phyloP scores from a whole-genome alignment of 37 sponge, comb jelly and placozoan genomes.

The Cladorhizidae sp. region DNA sequence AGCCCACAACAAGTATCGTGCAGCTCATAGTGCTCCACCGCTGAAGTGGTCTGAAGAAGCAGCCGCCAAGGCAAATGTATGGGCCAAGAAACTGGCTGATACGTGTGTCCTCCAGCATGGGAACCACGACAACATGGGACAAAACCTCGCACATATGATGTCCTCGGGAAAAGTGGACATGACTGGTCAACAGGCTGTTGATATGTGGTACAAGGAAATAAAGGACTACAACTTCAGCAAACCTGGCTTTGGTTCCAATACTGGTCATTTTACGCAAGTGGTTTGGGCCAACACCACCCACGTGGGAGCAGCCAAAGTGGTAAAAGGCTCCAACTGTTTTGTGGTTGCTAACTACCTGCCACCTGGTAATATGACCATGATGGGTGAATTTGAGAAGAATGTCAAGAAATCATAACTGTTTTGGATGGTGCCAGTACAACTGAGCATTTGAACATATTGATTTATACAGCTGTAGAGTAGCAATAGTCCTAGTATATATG shows the following conservation, averaged over 20 bases:
- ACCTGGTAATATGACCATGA: constrained; percentile 73
- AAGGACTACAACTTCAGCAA: constrained; percentile 73
- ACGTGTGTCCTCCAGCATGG: constrained; percentile 67
- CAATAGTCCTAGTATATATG: too few relatives aligned
- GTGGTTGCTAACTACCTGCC: constrained; percentile 85
- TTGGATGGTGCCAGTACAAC: too few relatives aligned
- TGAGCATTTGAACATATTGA: too few relatives aligned
- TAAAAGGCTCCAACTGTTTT: constrained; percentile 31
- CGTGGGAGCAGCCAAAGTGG: constrained; percentile 56
- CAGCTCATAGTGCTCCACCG: constrained; percentile 67
- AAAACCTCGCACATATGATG: constrained; percentile 70
- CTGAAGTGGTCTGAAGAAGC: constrained; percentile 67
- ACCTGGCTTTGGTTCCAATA: constrained; percentile 65
- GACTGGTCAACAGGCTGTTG: constrained; percentile 46
- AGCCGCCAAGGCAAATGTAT: constrained; percentile 64
- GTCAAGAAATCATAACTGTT: constrained; percentile 39
- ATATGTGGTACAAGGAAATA: constrained; percentile 88
- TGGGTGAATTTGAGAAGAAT: constrained; percentile 50
- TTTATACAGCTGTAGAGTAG: too few relatives aligned
- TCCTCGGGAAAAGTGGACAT: constrained; percentile 58
- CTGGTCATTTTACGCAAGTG: constrained; percentile 95
- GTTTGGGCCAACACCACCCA: constrained; percentile 86
- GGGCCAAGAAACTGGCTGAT: constrained; percentile 81
- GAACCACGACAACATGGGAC: constrained; percentile 75
- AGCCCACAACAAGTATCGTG: constrained; percentile 76